These are phyloP conservation scores for Drosophila willistoni DNA, from an alignment of 1,140 invertebrate species.

Conservation along the genomic window DNA sequence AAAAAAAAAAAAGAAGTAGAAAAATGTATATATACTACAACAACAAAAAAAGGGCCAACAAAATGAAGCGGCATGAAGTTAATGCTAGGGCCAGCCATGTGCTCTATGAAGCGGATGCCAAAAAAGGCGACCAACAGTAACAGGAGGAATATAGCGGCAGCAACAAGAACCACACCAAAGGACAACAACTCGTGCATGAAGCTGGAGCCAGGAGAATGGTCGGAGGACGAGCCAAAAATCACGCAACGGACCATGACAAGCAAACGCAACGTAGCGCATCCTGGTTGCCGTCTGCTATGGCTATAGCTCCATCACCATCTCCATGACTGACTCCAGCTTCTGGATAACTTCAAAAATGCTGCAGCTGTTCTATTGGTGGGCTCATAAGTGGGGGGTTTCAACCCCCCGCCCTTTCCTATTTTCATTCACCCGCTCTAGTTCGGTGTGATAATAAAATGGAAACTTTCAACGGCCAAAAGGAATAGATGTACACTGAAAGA, in stretches of 20 bases:
- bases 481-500: constrained; percentile 26
- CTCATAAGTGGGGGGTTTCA: not conserved
- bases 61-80: constrained; percentile 63
- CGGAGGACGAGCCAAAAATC: constrained; percentile 61
- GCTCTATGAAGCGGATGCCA: constrained; percentile 57
- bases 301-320: not conserved
- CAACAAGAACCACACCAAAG: constrained; percentile 16
- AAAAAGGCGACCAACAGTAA: constrained; percentile 28
- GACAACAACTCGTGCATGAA: constrained; percentile 76
- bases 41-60: constrained; percentile 39
- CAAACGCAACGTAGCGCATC: constrained; percentile 80
- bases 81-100: constrained; percentile 60
- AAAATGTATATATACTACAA: not conserved
- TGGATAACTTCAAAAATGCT: constrained; percentile 68
- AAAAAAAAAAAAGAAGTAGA: constrained; percentile 16
- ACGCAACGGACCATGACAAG: constrained; percentile 79
- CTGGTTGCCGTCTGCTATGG: constrained; percentile 48
- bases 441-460: constrained; percentile 78
- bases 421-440: constrained; percentile 28
- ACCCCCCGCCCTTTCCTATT: not conserved
- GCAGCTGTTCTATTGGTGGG: constrained; percentile 58
- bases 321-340: constrained; percentile 21
- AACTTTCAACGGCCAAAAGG: constrained; percentile 64
- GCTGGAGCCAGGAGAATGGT: constrained; percentile 28
- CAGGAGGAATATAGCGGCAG: not conserved